Percentiles rank a stretch among this genome's conserved stretches.
These are phyloP conservation scores for Ernsta delagoae DNA, from an alignment of 2,888 invertebrate genomes.

Conservation along the genomic window DNA sequence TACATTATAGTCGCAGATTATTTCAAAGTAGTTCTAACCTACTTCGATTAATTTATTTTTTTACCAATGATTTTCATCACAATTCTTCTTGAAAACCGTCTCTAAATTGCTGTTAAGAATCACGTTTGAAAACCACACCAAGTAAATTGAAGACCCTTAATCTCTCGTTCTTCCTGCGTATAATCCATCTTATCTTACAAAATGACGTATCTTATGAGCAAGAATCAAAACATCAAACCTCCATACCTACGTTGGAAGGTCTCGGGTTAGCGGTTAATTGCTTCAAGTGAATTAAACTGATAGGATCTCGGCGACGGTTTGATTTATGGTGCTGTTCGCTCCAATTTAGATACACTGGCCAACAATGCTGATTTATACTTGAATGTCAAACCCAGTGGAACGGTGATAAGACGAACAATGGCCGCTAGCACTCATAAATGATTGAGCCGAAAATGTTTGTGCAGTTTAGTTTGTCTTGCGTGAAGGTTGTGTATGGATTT, in stretches of 20 bases:
- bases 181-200: background rate
- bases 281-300: slow-evolving; percentile 40
- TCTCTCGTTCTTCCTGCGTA: too few relatives aligned
- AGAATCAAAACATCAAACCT: slow-evolving; percentile 38
- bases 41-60: too few relatives aligned
- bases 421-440: slow-evolving; percentile 6
- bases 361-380: slow-evolving; percentile 19
- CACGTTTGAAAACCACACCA: too few relatives aligned
- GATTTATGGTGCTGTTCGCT: slow-evolving; percentile 38
- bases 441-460: slow-evolving; percentile 3
- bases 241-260: slow-evolving; percentile 11
- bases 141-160: too few relatives aligned
- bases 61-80: too few relatives aligned
- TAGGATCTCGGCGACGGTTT: slow-evolving; percentile 40
- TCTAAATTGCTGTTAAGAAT: too few relatives aligned
- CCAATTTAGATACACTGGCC: slow-evolving; percentile 23
- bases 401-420: slow-evolving; percentile 13
- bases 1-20: too few relatives aligned
- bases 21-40: too few relatives aligned
- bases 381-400: slow-evolving; percentile 18
- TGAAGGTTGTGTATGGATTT: too few relatives aligned
- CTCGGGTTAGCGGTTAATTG: slow-evolving; percentile 39
- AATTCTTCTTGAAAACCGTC: too few relatives aligned
- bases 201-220: background rate
- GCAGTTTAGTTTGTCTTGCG: background rate